phyloP scores from a whole-genome alignment of 2,797 vertebrate genomes.

The Alectoris magna region DNA sequence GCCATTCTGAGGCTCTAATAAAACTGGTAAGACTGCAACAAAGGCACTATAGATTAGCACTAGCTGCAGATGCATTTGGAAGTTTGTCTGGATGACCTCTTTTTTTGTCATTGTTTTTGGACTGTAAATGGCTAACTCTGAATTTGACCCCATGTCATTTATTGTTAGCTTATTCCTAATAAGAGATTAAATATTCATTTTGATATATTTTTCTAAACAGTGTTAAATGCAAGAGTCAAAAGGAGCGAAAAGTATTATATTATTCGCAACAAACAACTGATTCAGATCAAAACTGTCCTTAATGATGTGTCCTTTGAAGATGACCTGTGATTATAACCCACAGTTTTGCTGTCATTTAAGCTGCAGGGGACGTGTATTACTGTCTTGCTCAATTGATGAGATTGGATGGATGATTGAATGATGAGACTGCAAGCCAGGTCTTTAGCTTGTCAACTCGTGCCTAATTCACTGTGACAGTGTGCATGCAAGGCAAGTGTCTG shows the following conservation, averaged over 20 bases:
- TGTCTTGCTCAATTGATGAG: slow-evolving; percentile 70
- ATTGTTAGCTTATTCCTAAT: background rate
- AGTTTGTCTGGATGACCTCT: background rate
- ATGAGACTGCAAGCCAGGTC: slow-evolving; percentile 55
- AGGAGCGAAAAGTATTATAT: background rate
- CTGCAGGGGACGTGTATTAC: slow-evolving; percentile 74
- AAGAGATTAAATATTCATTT: background rate
- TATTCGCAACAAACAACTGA: slow-evolving; percentile 44
- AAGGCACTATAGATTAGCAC: background rate
- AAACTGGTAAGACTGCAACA: background rate
- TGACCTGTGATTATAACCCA: slow-evolving; percentile 73
- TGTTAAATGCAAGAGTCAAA: background rate
- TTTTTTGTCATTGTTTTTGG: background rate
- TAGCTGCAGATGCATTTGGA: background rate
- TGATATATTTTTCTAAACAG: background rate
- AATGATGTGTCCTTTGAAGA: slow-evolving; percentile 68
- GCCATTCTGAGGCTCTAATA: background rate
- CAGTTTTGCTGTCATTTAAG: slow-evolving; percentile 75
- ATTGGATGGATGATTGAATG: slow-evolving; percentile 72
- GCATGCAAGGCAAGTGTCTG: slow-evolving; percentile 65
- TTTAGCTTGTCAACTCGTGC: slow-evolving; percentile 60
- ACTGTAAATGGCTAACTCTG: slow-evolving; percentile 5
- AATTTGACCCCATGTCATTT: background rate
- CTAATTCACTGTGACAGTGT: slow-evolving; percentile 62
- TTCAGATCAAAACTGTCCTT: slow-evolving; percentile 50